phyloP scores from a whole-genome alignment of 2,797 vertebrate species.

The Spinibarbus caldwelli region DNA sequence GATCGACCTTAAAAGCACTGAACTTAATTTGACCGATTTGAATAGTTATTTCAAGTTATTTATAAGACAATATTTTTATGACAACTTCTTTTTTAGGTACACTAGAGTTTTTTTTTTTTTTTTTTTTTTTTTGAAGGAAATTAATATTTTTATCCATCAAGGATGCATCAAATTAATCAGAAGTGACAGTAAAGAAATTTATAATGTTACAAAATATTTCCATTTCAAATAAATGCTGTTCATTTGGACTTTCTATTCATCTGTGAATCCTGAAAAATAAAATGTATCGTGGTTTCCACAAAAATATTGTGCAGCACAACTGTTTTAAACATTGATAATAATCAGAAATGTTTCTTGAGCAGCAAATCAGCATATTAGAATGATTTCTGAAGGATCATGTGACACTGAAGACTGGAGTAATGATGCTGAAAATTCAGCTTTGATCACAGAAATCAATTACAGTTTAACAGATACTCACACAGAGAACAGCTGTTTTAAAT shows the following conservation, averaged over 20 bases:
- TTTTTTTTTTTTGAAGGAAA: no score
- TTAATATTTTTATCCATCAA: background rate
- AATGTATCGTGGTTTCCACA: background rate
- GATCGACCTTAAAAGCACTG: no score
- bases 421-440: background rate
- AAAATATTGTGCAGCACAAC: background rate
- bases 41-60: no score
- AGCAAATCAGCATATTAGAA: background rate
- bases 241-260: background rate
- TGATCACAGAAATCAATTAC: background rate
- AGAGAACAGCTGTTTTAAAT: background rate
- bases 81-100: no score
- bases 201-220: no score
- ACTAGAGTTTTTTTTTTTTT: no score
- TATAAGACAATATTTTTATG: no score
- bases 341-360: background rate
- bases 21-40: no score
- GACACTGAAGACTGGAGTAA: background rate
- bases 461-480: no score
- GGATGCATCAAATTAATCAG: background rate
- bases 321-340: background rate
- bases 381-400: background rate
- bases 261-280: background rate
- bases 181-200: no score
- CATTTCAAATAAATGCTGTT: background rate